phyloP scores from a whole-genome alignment of 1,140 invertebrate species.

The Lepidostoma basale region DNA sequence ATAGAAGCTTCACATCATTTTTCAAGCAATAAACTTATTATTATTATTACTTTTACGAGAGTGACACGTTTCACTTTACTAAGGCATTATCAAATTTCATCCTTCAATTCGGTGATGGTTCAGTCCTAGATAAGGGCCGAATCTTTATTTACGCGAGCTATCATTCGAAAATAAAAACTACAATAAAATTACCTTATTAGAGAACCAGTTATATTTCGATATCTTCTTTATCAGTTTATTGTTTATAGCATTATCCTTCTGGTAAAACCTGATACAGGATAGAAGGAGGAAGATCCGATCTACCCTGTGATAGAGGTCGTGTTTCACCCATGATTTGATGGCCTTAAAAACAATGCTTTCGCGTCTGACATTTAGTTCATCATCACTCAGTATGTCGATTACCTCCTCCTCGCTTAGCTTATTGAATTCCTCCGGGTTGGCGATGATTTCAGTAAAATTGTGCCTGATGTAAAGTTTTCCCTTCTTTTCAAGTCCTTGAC shows the following conservation, averaged over 20 bases:
- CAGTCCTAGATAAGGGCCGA: no score
- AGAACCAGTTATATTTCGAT: not conserved
- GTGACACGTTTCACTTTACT: no score
- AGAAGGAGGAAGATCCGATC: conserved; percentile 74
- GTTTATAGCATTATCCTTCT: conserved; percentile 30
- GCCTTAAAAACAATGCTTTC: conserved; percentile 65
- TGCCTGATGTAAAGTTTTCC: conserved; percentile 74
- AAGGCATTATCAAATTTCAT: no score
- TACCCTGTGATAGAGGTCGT: conserved; percentile 68
- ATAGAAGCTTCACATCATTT: no score
- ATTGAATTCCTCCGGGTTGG: conserved; percentile 73
- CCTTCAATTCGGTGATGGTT: no score
- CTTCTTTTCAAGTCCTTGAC: conserved; percentile 70
- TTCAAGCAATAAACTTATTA: no score
- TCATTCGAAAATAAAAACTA: no score
- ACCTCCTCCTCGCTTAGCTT: conserved; percentile 72
- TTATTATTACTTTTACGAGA: no score
- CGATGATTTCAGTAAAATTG: conserved; percentile 74
- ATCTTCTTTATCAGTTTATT: not conserved
- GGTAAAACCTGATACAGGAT: conserved; percentile 78
- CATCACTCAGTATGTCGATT: conserved; percentile 71
- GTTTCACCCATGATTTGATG: conserved; percentile 63
- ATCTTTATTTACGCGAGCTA: no score
- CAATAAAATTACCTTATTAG: not conserved
- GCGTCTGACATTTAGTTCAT: conserved; percentile 73